Conservation (phyloP, 2,797 vertebrate species). For the Sebastes iracundus region DNA sequence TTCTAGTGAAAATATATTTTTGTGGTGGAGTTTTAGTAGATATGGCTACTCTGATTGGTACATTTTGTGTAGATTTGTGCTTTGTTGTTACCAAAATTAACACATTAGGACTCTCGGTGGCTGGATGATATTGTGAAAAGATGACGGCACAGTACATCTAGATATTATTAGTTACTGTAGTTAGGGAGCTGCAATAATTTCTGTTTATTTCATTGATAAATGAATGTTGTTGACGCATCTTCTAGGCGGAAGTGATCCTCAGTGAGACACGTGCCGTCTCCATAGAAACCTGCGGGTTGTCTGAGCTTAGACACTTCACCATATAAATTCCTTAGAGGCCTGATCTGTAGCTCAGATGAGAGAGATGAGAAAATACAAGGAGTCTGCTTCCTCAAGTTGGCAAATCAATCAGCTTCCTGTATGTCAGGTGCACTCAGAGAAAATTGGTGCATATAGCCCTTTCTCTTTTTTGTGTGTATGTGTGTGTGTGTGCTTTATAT, state of each 20-base stretch:
- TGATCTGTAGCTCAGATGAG: constrained; percentile 51
- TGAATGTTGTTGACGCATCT: constrained; percentile 65
- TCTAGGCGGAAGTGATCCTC: constrained; percentile 62
- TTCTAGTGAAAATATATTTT: not conserved
- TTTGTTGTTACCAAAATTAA: not conserved
- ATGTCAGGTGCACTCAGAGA: constrained; percentile 29
- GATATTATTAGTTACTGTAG: constrained; percentile 26
- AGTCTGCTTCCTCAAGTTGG: constrained; percentile 24
- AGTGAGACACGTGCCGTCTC: constrained; percentile 73
- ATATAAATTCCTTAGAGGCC: constrained; percentile 61
- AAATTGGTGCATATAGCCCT: not conserved
- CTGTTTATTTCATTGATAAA: constrained; percentile 52
- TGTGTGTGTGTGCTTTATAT: not conserved
- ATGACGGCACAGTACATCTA: not conserved
- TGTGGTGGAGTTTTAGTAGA: not conserved
- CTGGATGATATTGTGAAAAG: not conserved
- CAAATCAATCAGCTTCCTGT: constrained; percentile 41
- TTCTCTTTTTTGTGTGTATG: not conserved
- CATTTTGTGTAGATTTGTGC: not conserved
- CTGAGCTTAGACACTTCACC: constrained; percentile 60
- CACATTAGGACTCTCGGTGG: not conserved
- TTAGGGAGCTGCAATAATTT: constrained; percentile 14
- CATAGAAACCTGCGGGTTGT: constrained; percentile 79
- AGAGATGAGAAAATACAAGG: constrained; percentile 31
- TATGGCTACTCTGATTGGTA: not conserved